Percentiles rank a stretch among this genome's conserved stretches.
Evolutionary conservation across 2,888 invertebrate species (phyloP).

Genomic region (Leucoma salicis): DNA sequence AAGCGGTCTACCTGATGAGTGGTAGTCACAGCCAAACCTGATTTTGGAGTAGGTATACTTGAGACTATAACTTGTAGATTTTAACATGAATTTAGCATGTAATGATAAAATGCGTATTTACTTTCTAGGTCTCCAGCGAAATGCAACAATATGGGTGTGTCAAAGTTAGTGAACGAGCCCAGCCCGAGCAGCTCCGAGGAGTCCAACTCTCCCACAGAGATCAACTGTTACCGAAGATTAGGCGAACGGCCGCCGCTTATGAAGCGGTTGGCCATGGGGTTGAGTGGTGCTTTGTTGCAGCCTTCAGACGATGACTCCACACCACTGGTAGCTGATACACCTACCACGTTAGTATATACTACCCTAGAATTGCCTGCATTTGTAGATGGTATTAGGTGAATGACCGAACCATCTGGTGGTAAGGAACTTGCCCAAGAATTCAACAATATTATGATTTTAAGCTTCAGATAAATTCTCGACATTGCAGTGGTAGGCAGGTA

Average conservation of each 20-base stretch:
- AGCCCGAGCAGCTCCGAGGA: slow-evolving; percentile 90
- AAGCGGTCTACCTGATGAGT: no score
- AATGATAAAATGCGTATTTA: not conserved
- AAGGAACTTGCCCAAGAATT: no score
- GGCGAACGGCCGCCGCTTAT: slow-evolving; percentile 89
- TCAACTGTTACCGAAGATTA: slow-evolving; percentile 91
- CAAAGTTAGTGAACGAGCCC: slow-evolving; percentile 59
- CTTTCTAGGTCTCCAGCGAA: slow-evolving; percentile 60
- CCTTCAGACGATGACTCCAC: slow-evolving; percentile 86
- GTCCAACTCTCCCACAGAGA: slow-evolving; percentile 93
- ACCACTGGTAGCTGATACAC: slow-evolving; percentile 87
- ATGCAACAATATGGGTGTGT: slow-evolving; percentile 67
- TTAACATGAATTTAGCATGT: no score
- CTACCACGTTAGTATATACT: slow-evolving; percentile 68
- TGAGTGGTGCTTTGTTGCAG: slow-evolving; percentile 81
- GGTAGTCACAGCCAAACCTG: no score
- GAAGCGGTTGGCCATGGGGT: slow-evolving; percentile 89
- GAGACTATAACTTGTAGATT: no score
- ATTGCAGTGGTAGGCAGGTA: no score
- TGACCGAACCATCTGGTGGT: no score
- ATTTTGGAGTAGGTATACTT: no score
- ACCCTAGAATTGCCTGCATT: no score
- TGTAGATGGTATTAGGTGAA: no score
- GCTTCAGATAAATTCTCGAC: no score
- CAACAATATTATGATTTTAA: no score